Evolutionary conservation across 2,888 invertebrate genomes (phyloP).

Genomic region (Nomada lathburiana): DNA sequence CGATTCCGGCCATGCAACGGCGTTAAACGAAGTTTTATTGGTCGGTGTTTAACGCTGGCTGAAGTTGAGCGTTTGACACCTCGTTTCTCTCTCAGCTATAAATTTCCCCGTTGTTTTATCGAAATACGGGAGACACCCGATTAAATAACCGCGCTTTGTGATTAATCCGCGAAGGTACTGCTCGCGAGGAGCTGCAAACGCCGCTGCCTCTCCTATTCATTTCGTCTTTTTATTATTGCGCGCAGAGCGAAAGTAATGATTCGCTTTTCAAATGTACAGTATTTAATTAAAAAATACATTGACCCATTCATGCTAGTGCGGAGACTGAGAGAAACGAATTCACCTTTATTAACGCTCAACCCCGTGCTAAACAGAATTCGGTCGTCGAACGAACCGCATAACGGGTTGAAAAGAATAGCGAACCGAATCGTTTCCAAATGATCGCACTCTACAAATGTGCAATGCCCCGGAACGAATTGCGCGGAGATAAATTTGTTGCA

Average conservation of each 20-base stretch:
- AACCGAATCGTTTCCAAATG: not conserved
- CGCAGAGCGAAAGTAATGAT: no score
- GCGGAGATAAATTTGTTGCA: not conserved
- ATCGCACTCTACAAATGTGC: not conserved
- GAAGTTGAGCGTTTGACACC: slow-evolving; percentile 22
- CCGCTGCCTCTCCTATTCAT: not conserved
- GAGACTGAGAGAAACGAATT: not conserved
- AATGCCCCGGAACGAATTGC: slow-evolving; percentile 4
- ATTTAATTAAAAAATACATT: no score
- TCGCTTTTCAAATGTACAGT: no score
- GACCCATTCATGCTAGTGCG: not conserved
- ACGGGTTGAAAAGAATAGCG: not conserved
- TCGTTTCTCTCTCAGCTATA: slow-evolving; percentile 7
- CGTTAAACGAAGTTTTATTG: slow-evolving; percentile 16
- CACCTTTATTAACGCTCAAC: not conserved
- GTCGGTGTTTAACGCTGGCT: slow-evolving; percentile 7
- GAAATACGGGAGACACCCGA: slow-evolving; percentile 2
- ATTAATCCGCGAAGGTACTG: slow-evolving; percentile 8
- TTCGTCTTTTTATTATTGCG: no score
- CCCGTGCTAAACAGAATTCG: no score
- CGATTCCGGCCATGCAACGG: not conserved
- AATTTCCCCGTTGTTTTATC: slow-evolving; percentile 23
- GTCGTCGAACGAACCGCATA: no score
- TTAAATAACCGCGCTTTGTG: slow-evolving; percentile 3
- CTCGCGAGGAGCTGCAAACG: not conserved